These are phyloP conservation scores for Psylliodes chrysocephalus DNA, from an alignment of 2,888 invertebrate species.

Conservation along the genomic window DNA sequence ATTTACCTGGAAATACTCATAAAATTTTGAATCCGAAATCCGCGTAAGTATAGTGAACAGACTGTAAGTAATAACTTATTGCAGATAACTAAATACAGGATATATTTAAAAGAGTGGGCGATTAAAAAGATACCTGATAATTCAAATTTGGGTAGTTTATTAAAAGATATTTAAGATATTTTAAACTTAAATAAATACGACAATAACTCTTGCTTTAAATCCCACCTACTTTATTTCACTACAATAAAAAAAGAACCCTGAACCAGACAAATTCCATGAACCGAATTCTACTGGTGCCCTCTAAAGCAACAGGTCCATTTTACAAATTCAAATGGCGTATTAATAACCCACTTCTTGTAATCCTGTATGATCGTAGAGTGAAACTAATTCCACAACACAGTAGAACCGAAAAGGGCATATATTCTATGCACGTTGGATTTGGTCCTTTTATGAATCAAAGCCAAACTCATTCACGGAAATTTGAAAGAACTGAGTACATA, in stretches of 20 bases:
- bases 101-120: no score
- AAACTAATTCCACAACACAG: conserved; percentile 7
- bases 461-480: background rate
- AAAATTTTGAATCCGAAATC: no score
- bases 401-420: no score
- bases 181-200: no score
- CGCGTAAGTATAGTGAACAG: no score
- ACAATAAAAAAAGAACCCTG: background rate
- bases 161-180: no score
- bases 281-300: background rate
- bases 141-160: no score
- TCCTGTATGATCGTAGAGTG: conserved; percentile 1
- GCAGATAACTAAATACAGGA: no score
- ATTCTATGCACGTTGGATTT: background rate
- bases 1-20: no score
- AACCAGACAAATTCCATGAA: background rate
- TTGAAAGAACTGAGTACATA: background rate
- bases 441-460: conserved; percentile 5
- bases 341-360: background rate
- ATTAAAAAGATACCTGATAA: no score
- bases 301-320: background rate
- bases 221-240: background rate
- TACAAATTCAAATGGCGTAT: background rate
- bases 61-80: no score
- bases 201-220: no score